Percentiles rank a stretch among this genome's conserved stretches.
These are phyloP conservation scores for Bombyx mandarina DNA, from an alignment of 1,140 invertebrate species.

Conservation along the genomic window DNA sequence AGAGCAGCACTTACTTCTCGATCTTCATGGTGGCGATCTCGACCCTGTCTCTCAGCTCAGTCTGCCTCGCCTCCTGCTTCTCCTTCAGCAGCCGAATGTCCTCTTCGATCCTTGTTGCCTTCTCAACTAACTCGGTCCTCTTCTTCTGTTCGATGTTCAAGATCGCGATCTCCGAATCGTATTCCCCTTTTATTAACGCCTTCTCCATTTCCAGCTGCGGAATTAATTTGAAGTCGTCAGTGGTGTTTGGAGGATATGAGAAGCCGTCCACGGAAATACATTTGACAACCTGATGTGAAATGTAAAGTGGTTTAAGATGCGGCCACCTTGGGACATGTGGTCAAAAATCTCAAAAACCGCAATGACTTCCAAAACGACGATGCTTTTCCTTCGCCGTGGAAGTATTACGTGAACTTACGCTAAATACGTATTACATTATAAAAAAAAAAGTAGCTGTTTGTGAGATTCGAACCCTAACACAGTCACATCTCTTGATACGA, in stretches of 20 bases:
- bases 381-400: no score
- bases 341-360: not conserved
- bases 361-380: no score
- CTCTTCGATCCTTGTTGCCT: slow-evolving; percentile 69
- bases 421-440: no score
- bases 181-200: slow-evolving; percentile 85
- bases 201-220: slow-evolving; percentile 87
- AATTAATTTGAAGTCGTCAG: not conserved
- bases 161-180: slow-evolving; percentile 81
- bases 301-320: not conserved
- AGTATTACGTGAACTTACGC: no score
- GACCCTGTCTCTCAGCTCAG: slow-evolving; percentile 74
- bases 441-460: no score
- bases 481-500: no score
- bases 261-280: no score
- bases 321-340: not conserved
- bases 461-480: no score
- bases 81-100: slow-evolving; percentile 66
- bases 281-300: not conserved
- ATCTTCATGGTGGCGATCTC: slow-evolving; percentile 67
- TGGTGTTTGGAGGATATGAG: no score
- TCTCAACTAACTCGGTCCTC: slow-evolving; percentile 75
- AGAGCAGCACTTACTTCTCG: slow-evolving; percentile 26
- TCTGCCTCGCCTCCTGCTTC: slow-evolving; percentile 72
- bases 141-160: slow-evolving; percentile 81